These are phyloP conservation scores for Phortica okadai DNA, from an alignment of 2,888 invertebrate genomes.

Conservation along the genomic window DNA sequence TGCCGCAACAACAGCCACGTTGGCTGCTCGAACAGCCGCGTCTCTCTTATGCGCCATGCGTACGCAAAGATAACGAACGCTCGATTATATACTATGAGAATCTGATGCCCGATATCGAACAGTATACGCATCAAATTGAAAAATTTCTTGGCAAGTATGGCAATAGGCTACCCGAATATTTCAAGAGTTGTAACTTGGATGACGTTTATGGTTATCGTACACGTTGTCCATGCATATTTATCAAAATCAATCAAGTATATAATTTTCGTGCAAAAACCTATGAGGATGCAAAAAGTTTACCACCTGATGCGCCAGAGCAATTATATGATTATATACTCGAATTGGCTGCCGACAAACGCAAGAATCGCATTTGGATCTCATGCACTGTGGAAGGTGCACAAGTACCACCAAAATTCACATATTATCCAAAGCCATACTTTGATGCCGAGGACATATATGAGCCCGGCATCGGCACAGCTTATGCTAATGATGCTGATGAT, in stretches of 20 bases:
- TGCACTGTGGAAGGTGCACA: no score
- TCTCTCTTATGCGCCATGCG: constrained; percentile 47
- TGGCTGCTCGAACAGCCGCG: constrained; percentile 43
- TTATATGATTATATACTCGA: constrained; percentile 44
- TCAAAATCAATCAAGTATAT: constrained; percentile 55
- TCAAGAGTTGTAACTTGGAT: no score
- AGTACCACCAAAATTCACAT: no score
- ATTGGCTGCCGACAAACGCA: constrained; percentile 43
- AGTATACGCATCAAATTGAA: constrained; percentile 41
- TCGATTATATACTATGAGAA: constrained; percentile 39
- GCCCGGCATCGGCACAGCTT: no score
- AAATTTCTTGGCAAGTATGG: constrained; percentile 43
- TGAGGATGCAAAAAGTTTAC: constrained; percentile 43
- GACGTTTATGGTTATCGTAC: no score
- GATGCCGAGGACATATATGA: no score
- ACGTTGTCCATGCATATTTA: constrained; percentile 47
- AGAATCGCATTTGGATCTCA: constrained; percentile 53
- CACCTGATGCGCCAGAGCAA: constrained; percentile 43
- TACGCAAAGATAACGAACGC: constrained; percentile 31
- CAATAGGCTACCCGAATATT: constrained; percentile 14
- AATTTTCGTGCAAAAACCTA: constrained; percentile 49
- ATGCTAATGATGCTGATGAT: no score
- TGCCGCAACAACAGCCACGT: constrained; percentile 27
- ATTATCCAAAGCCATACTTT: no score
- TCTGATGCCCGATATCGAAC: not conserved